Percentiles rank a stretch among this genome's conserved stretches.
Evolutionary conservation across 2,113 vertebrate genomes (phyloP).

Genomic region (Girardinichthys multiradiatus): DNA sequence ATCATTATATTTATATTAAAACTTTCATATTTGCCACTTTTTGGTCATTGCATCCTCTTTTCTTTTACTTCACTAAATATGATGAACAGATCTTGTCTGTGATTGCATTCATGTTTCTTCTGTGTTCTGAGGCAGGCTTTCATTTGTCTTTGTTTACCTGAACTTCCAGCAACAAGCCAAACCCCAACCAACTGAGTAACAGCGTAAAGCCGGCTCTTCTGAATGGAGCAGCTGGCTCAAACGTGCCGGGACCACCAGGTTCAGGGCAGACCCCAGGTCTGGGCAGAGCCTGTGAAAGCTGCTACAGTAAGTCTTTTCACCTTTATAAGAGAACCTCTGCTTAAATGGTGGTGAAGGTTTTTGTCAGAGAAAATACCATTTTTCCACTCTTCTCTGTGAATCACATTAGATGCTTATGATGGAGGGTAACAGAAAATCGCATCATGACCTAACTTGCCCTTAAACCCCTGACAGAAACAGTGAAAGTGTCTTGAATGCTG

Average conservation of each 20-base stretch:
- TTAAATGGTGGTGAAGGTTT: too few relatives aligned
- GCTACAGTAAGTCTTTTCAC: conserved; percentile 86
- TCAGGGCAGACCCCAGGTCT: conserved; percentile 61
- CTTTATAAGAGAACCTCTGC: too few relatives aligned
- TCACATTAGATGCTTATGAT: neutral
- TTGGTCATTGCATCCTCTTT: conserved; percentile 1
- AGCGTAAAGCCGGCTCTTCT: conserved; percentile 90
- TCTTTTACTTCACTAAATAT: neutral
- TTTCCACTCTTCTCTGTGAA: neutral
- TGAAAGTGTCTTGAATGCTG: too few relatives aligned
- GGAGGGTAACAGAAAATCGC: too few relatives aligned
- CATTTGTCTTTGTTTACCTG: conserved; percentile 12
- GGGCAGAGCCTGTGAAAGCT: conserved; percentile 97
- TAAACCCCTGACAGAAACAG: neutral
- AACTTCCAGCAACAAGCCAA: conserved; percentile 92
- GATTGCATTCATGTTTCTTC: neutral
- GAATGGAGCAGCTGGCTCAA: conserved; percentile 84
- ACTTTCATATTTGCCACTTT: neutral
- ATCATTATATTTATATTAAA: neutral
- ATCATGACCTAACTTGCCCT: neutral
- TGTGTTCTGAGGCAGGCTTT: neutral
- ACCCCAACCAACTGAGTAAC: conserved; percentile 97
- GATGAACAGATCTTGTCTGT: conserved; percentile 5
- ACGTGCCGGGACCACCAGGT: conserved; percentile 38
- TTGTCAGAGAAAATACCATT: neutral